phyloP scores from a whole-genome alignment of 1,140 invertebrate species.

The Drosophila saltans region DNA sequence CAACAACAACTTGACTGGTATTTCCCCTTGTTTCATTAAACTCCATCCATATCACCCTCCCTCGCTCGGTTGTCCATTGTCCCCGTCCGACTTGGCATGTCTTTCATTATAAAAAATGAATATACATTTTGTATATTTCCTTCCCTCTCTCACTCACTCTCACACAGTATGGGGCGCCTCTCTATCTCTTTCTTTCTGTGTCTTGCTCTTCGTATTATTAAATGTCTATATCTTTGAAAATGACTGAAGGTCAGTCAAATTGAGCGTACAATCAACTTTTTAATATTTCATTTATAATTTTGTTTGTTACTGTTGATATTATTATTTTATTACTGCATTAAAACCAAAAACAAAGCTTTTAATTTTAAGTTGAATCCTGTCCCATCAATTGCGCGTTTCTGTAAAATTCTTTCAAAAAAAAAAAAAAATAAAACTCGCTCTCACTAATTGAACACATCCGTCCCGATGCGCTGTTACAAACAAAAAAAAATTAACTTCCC shows the following conservation, averaged over 20 bases:
- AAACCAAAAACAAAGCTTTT: slow-evolving; percentile 2
- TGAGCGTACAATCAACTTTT: slow-evolving; percentile 77
- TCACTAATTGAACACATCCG: background rate
- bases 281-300: slow-evolving; percentile 61
- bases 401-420: background rate
- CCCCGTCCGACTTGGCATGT: slow-evolving; percentile 18
- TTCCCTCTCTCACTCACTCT: slow-evolving; percentile 33
- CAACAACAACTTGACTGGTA: slow-evolving; percentile 48
- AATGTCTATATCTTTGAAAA: slow-evolving; percentile 71
- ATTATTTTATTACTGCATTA: slow-evolving; percentile 38
- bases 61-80: slow-evolving; percentile 2
- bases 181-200: slow-evolving; percentile 38
- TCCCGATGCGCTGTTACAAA: background rate
- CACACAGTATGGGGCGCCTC: slow-evolving; percentile 14
- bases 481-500: background rate
- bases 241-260: slow-evolving; percentile 73
- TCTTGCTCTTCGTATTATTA: slow-evolving; percentile 49
- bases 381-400: background rate
- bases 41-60: slow-evolving; percentile 23
- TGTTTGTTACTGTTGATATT: slow-evolving; percentile 26
- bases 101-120: slow-evolving; percentile 65
- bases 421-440: too few species aligned
- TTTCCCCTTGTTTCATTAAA: slow-evolving; percentile 26
- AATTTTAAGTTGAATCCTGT: slow-evolving; percentile 7
- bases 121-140: slow-evolving; percentile 62